Base-by-base conservation (phyloP, 2,888 invertebrate genomes). In the Ichneumoninae sp. region DNA sequence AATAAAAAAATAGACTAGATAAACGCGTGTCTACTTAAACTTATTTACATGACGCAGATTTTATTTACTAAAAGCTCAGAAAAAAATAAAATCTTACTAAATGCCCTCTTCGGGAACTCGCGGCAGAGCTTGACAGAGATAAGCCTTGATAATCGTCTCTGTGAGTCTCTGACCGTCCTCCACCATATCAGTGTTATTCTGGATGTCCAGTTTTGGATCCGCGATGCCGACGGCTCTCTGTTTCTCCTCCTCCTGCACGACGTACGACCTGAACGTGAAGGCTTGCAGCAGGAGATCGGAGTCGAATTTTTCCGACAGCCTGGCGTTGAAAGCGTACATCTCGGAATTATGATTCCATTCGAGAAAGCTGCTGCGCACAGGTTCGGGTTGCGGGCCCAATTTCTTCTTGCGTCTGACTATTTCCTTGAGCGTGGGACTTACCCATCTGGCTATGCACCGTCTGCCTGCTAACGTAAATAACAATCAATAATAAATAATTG, bases 301-400 rank as follows among this genome's bases (percentile, higher is more conserved):
- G 83, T 97, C 95, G 90, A 99, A 98, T 4, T 97, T 95, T 94
- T 99, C 99, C 33, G 96, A 96, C 19, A 99, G 94, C 36, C 99
- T 95, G 91, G 96, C 96, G 10, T 96, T 97, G 94, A 99, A 99
- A 0, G 98, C 97, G 94, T 95, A 98, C 2, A 99, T 86, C 94
- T 99, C 98, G 0, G 98, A 96, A 89, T 97, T 96, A 89, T 97
- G 96, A 92, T 98, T 98, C 98, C 98, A 98, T 90, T 97, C 97
- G n/a, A 96, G 88, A 91, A 95, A 97, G 8, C 95, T 95, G 36
- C 96, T 96, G 85, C 98, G 94, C 0, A 94, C 94, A 36, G 92
- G 90, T 33, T 92, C 91, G 5, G 93, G 90, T 82, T 93, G 89
- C 88, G 87, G 95, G 89, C 87, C 93, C 88, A 74, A 83, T n/a